Conservation (phyloP, 2,113 vertebrate species). For the Elachura formosa region DNA sequence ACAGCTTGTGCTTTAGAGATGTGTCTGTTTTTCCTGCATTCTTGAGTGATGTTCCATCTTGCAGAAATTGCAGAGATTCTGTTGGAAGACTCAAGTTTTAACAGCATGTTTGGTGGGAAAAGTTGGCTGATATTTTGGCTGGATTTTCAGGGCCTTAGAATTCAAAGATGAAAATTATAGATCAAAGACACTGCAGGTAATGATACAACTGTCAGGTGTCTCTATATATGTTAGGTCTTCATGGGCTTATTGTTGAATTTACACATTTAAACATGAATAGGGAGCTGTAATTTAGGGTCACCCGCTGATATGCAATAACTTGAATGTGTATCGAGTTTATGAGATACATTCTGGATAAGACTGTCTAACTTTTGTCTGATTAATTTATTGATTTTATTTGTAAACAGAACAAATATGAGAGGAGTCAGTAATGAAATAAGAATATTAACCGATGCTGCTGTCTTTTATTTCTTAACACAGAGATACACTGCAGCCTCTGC, state of each 20-base stretch:
- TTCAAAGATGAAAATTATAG: background rate
- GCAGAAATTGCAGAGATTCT: background rate
- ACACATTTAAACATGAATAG: background rate
- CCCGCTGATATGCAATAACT: rapidly evolving
- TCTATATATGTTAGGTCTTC: background rate
- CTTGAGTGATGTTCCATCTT: background rate
- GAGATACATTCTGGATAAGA: background rate
- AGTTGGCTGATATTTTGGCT: background rate
- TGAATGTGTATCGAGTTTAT: background rate
- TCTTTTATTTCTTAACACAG: background rate
- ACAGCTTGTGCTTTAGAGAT: background rate
- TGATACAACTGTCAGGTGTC: background rate
- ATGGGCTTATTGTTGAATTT: background rate
- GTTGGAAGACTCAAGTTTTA: background rate
- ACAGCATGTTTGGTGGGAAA: background rate
- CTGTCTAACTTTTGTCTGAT: background rate
- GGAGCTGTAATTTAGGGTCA: background rate
- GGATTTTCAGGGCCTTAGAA: background rate
- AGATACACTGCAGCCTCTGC: background rate
- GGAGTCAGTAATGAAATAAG: background rate
- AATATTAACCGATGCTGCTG: background rate
- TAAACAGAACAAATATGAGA: background rate
- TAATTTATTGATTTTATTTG: background rate
- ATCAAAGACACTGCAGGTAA: background rate
- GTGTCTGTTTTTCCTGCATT: background rate